These are phyloP conservation scores for Cephus pulcher DNA, from an alignment of 2,888 invertebrate genomes.

Conservation along the genomic window DNA sequence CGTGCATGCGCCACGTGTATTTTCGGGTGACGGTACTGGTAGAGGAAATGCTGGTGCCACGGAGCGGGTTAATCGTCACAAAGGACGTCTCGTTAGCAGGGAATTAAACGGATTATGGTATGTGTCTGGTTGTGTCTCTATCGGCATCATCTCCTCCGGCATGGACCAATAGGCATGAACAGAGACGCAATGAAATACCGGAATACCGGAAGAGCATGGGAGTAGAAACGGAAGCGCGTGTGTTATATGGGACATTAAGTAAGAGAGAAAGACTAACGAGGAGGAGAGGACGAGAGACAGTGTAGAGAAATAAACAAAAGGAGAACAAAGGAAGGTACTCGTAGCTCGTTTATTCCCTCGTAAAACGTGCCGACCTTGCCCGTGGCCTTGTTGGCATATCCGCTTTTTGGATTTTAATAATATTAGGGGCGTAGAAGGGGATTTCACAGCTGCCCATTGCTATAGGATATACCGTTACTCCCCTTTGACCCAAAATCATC, in stretches of 20 bases:
- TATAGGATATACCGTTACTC: neutral
- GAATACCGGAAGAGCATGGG: neutral
- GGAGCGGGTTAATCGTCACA: constrained; percentile 47
- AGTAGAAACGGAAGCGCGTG: neutral
- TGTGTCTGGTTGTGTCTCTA: constrained; percentile 21
- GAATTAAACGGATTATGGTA: constrained; percentile 58
- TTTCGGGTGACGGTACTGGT: neutral
- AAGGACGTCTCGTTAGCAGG: constrained; percentile 55
- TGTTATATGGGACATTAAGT: neutral
- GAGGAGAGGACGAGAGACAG: neutral
- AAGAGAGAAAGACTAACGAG: neutral
- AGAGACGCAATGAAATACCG: neutral
- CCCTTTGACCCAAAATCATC: neutral
- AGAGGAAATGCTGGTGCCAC: neutral
- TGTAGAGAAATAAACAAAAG: neutral
- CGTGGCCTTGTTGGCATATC: neutral
- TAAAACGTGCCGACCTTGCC: neutral
- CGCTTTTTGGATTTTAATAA: neutral
- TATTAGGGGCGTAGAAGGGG: neutral
- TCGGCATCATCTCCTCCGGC: constrained; percentile 8
- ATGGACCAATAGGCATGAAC: neutral
- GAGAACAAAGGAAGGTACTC: neutral
- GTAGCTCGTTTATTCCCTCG: constrained; percentile 9
- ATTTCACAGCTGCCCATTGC: neutral
- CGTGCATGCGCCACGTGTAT: neutral